Conservation (phyloP, 2,113 vertebrate genomes). For the Prunella himalayana region DNA sequence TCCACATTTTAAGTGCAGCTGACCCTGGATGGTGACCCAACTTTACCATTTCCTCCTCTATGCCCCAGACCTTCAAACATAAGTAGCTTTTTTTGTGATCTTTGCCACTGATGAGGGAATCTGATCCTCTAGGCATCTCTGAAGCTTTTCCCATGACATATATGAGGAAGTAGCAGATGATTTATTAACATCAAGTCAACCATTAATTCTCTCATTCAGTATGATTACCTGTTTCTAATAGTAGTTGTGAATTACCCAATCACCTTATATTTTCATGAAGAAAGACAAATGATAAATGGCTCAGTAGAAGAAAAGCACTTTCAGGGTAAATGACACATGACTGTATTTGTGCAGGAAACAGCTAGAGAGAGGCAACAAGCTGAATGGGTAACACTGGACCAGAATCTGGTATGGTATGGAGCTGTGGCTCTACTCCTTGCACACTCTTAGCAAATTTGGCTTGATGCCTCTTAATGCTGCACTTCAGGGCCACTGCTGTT, state of each 20-base stretch:
- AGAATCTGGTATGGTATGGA: neutral
- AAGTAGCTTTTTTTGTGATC: neutral
- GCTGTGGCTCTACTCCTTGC: neutral
- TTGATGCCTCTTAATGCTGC: neutral
- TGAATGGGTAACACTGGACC: neutral
- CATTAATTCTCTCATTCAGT: neutral
- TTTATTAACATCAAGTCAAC: conserved; percentile 39
- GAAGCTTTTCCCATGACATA: neutral
- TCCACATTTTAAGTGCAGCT: neutral
- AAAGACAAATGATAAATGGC: neutral
- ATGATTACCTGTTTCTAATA: neutral
- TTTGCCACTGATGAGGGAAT: neutral
- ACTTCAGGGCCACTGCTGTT: neutral
- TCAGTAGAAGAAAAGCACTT: neutral
- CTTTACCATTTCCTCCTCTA: conserved; percentile 21
- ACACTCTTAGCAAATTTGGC: neutral
- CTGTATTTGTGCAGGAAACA: neutral
- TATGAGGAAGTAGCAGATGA: conserved; percentile 1
- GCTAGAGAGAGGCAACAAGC: neutral
- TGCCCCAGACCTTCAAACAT: neutral
- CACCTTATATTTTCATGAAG: neutral
- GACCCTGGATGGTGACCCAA: neutral
- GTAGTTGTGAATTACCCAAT: neutral
- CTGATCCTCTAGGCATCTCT: neutral
- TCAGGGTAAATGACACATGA: neutral